Conservation (phyloP, 2,888 invertebrate species). For the Megamerina dolium region DNA sequence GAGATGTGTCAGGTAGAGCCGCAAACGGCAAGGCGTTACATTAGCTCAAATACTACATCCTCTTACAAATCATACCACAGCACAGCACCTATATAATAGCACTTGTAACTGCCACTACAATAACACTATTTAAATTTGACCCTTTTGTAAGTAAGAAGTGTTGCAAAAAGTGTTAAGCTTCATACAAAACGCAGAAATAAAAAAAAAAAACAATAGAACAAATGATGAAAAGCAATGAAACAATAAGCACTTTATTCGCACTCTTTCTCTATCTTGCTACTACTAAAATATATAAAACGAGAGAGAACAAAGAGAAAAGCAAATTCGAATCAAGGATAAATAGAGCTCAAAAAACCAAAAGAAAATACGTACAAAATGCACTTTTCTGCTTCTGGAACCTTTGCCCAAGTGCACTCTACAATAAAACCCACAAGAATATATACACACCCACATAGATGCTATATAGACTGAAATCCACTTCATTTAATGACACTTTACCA, state of each 20-base stretch:
- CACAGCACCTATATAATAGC: slow-evolving; percentile 13
- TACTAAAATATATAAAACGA: background rate
- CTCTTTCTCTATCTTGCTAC: too few relatives aligned
- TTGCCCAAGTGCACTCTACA: slow-evolving; percentile 44
- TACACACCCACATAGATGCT: background rate
- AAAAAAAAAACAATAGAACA: slow-evolving; percentile 5
- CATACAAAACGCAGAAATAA: too few relatives aligned
- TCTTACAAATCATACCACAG: too few relatives aligned
- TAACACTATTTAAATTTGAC: slow-evolving; percentile 12
- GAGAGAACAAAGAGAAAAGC: slow-evolving; percentile 13
- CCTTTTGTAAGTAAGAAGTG: too few relatives aligned
- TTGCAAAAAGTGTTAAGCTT: too few relatives aligned
- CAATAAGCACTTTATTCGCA: too few relatives aligned
- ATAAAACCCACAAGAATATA: slow-evolving; percentile 21
- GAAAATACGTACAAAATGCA: slow-evolving; percentile 31
- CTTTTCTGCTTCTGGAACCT: slow-evolving; percentile 48
- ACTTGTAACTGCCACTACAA: background rate
- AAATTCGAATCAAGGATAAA: slow-evolving; percentile 9
- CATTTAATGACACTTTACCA: slow-evolving; percentile 45
- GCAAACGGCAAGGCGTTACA: slow-evolving; percentile 37
- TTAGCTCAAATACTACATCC: too few relatives aligned
- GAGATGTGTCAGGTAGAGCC: slow-evolving; percentile 3
- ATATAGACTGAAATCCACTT: slow-evolving; percentile 44
- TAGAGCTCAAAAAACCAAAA: too few relatives aligned
- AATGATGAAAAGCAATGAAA: slow-evolving; percentile 10